A percentile compares a stretch with the other conserved stretches of the same genome.
These are phyloP conservation scores for Salvator merianae DNA, from an alignment of 2,113 vertebrate genomes.

Conservation along the genomic window DNA sequence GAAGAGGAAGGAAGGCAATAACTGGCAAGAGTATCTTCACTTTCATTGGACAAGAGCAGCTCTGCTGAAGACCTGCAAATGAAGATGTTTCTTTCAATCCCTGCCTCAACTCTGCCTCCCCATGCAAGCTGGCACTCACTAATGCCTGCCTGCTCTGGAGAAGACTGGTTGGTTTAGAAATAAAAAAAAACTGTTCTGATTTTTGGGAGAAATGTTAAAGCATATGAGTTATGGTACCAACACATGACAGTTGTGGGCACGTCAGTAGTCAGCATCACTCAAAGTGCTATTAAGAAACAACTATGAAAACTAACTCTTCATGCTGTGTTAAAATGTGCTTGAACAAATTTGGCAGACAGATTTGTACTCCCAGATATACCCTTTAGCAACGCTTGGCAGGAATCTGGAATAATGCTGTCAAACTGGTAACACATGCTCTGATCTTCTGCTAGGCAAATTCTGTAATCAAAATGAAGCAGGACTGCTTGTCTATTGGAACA, in stretches of 20 bases:
- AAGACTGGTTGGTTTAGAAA: too few species aligned
- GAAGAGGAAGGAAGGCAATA: too few species aligned
- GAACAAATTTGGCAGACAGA: slow-evolving; percentile 28
- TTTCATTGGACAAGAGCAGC: too few species aligned
- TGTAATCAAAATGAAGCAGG: neutral
- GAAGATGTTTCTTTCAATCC: too few species aligned
- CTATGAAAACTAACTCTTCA: slow-evolving; percentile 17
- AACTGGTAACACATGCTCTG: neutral
- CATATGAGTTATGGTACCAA: neutral
- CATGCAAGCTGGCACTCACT: too few species aligned
- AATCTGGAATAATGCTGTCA: neutral
- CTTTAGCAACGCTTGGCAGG: slow-evolving; percentile 24
- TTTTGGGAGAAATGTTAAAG: too few species aligned
- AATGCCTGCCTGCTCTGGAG: too few species aligned
- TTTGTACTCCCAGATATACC: slow-evolving; percentile 23
- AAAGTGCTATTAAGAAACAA: slow-evolving; percentile 2
- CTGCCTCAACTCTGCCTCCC: too few species aligned
- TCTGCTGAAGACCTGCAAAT: too few species aligned
- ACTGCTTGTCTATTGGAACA: neutral
- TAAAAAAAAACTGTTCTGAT: too few species aligned
- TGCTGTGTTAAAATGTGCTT: slow-evolving; percentile 9
- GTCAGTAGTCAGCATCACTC: slow-evolving; percentile 14
- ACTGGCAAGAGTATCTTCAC: too few species aligned
- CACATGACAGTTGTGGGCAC: neutral
- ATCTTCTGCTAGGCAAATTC: slow-evolving; percentile 16